Conservation (phyloP, 2,113 vertebrate genomes). For the Cochlearius cochlearius region DNA sequence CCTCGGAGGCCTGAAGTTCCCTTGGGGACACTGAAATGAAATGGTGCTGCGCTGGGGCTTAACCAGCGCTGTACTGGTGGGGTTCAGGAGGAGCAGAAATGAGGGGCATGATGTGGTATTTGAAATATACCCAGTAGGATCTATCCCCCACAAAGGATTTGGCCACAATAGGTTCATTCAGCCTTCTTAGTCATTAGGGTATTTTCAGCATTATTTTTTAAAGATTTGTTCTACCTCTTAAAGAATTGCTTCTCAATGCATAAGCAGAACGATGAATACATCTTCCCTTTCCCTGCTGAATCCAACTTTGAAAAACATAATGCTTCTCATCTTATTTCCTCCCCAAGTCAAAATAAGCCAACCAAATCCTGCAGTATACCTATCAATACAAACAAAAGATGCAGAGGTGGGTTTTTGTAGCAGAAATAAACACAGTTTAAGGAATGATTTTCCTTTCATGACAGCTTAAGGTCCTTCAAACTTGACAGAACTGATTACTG, state of each 20-base stretch:
- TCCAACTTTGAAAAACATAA: slow-evolving; percentile 27
- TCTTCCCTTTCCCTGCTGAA: slow-evolving; percentile 16
- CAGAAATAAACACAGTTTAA: slow-evolving; percentile 57
- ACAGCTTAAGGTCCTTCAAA: slow-evolving; percentile 48
- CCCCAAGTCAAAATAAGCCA: slow-evolving; percentile 47
- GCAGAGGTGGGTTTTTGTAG: not conserved
- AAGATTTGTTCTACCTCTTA: slow-evolving; percentile 2
- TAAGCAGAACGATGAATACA: not conserved
- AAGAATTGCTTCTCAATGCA: slow-evolving; percentile 14
- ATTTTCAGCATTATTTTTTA: slow-evolving; percentile 13
- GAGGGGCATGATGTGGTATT: not conserved
- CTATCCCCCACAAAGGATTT: not conserved
- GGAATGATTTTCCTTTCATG: slow-evolving; percentile 30
- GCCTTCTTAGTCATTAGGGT: not conserved
- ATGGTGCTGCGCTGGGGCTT: not conserved
- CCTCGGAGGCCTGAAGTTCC: not conserved
- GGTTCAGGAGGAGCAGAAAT: not conserved
- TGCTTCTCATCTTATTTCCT: slow-evolving; percentile 22
- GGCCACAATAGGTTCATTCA: not conserved
- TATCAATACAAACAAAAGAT: not conserved
- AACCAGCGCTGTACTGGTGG: not conserved
- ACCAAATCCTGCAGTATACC: slow-evolving; percentile 23
- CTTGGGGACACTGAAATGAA: not conserved
- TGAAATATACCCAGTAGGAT: not conserved
- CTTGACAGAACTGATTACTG: slow-evolving; percentile 30